Evolutionary conservation across 1,140 invertebrate genomes (phyloP).

Genomic region (Pogonus chalceus): DNA sequence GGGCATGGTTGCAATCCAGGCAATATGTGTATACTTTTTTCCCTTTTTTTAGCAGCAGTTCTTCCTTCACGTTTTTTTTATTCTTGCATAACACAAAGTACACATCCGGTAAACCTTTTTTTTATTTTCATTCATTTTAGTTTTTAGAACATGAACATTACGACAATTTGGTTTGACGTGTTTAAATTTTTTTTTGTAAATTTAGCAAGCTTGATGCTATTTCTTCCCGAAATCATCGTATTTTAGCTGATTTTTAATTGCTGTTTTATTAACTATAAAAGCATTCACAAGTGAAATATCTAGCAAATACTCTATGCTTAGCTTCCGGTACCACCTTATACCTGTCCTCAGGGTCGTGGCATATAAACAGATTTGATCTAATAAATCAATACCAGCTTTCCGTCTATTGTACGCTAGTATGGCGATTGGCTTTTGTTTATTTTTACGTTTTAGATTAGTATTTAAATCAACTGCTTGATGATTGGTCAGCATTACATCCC

Average conservation of each 20-base stretch:
- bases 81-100: not conserved
- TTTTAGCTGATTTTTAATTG: no score
- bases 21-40: constrained; percentile 1
- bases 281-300: no score
- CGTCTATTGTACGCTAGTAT: no score
- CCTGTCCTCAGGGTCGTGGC: constrained; percentile 18
- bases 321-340: constrained; percentile 22
- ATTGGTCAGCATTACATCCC: constrained; percentile 19
- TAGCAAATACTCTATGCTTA: no score
- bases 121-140: constrained; percentile 4
- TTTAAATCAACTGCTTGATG: constrained; percentile 17
- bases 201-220: constrained; percentile 20
- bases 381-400: constrained; percentile 13
- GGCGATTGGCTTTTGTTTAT: no score
- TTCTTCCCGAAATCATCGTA: no score
- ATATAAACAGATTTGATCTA: constrained; percentile 28
- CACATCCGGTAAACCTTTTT: constrained; percentile 1
- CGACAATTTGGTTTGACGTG: not conserved
- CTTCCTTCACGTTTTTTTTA: not conserved
- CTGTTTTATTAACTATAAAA: no score
- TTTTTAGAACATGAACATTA: constrained; percentile 1
- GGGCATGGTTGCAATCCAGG: not conserved
- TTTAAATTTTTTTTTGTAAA: not conserved
- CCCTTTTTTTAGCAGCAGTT: not conserved
- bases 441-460: no score